Percentiles rank a stretch among this genome's conserved stretches.
These are phyloP conservation scores for Micrastur ruficollis DNA, from an alignment of 2,797 vertebrate genomes.

Conservation along the genomic window DNA sequence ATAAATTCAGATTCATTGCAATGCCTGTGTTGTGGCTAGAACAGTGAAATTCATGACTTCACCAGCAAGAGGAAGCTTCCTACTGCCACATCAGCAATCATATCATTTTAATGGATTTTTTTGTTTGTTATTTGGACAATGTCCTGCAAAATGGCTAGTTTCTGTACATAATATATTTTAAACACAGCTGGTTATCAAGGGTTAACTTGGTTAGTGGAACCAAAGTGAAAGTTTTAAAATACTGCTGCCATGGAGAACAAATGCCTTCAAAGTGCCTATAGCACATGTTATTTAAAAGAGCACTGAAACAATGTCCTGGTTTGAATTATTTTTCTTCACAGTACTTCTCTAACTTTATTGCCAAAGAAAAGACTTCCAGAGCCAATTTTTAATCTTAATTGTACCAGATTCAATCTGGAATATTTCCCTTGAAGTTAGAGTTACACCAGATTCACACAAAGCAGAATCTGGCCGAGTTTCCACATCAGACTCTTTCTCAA, in stretches of 20 bases:
- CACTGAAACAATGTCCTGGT: slow-evolving; percentile 24
- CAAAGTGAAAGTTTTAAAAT: slow-evolving; percentile 66
- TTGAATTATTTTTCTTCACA: slow-evolving; percentile 58
- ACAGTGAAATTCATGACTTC: neutral
- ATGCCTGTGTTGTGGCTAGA: neutral
- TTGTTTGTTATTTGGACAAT: neutral
- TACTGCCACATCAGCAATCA: neutral
- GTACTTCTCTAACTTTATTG: slow-evolving; percentile 14
- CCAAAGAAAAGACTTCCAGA: slow-evolving; percentile 34
- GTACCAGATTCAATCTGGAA: slow-evolving; percentile 41
- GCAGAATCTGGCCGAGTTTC: slow-evolving; percentile 13
- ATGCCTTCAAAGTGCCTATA: slow-evolving; percentile 44
- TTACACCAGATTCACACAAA: slow-evolving; percentile 14
- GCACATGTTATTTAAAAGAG: slow-evolving; percentile 51
- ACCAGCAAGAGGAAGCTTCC: neutral
- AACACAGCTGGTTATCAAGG: slow-evolving; percentile 27
- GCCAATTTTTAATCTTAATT: slow-evolving; percentile 62
- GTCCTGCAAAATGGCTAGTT: neutral
- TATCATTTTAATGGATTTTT: neutral
- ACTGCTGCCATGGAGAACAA: slow-evolving; percentile 6
- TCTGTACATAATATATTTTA: neutral
- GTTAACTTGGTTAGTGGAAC: slow-evolving; percentile 51
- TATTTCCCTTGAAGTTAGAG: slow-evolving; percentile 36
- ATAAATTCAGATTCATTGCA: neutral
- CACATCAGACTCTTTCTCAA: neutral